These are phyloP conservation scores for Chironomus tentans DNA, from an alignment of 2,888 invertebrate genomes.

Conservation along the genomic window DNA sequence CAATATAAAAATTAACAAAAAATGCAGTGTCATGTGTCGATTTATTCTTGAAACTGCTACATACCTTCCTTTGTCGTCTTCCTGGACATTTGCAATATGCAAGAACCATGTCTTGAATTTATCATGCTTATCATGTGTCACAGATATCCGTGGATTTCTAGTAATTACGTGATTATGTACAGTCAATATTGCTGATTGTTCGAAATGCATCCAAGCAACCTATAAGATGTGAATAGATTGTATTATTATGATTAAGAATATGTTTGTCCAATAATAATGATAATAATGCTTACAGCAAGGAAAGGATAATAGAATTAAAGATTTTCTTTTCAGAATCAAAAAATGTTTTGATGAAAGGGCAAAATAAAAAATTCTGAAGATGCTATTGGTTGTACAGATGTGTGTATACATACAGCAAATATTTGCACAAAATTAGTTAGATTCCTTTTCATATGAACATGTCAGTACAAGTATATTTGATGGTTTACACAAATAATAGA, in stretches of 20 bases:
- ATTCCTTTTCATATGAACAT: slow-evolving; percentile 3
- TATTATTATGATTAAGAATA: background rate
- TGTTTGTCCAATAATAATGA: background rate
- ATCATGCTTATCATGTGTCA: slow-evolving; percentile 78
- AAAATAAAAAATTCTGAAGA: background rate
- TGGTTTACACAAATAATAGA: too few relatives aligned
- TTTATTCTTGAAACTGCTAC: too few relatives aligned
- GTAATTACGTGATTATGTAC: slow-evolving; percentile 93
- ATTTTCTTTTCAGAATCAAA: background rate
- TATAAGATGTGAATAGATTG: slow-evolving; percentile 41
- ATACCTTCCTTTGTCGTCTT: slow-evolving; percentile 82
- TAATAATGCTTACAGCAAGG: background rate
- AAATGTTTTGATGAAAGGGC: background rate
- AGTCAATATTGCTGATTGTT: slow-evolving; percentile 85
- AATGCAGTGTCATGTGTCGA: too few relatives aligned
- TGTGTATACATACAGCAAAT: background rate
- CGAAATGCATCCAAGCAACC: slow-evolving; percentile 96
- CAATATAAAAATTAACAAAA: too few relatives aligned
- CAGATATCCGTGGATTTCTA: slow-evolving; percentile 82
- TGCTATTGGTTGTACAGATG: too few relatives aligned
- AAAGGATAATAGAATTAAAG: background rate
- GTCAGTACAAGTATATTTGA: slow-evolving; percentile 9
- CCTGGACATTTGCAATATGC: slow-evolving; percentile 84
- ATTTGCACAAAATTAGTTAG: background rate
- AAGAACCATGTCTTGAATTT: slow-evolving; percentile 82